Evolutionary conservation across 2,888 invertebrate species (phyloP), one percentile per base, ranked within the genome.

Genomic region (Standfussiana lucernea): DNA sequence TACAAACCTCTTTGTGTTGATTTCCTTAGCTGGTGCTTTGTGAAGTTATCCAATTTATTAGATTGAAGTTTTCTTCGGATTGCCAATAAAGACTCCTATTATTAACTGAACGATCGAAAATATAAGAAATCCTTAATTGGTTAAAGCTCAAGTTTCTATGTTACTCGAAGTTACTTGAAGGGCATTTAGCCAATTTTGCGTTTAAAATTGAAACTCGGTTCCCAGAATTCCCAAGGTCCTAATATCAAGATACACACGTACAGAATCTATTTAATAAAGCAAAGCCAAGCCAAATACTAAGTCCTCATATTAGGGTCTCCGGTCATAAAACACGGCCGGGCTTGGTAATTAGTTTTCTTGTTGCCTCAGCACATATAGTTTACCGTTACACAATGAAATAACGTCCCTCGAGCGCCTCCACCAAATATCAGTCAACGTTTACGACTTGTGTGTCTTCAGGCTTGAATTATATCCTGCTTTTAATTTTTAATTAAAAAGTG

Each of bases 271-370:
- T 82, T 83, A 86, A 75, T 77, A 72, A 75, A 68, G 62, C 75
- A 68, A 47, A 70, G 42, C 59, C 72, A 62, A 56, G 50, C 64
- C 68, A 84, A 81, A 75, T 76, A 72, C 74, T 77, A 75, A 65
- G 69, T 77, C 86, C 82, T 79, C 75, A 84, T 86, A 79, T 81
- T 84, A 82, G 66, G 84, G 83, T 50, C 65, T 59, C 37, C n/a
- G 72, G 50, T 68, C 76, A 86, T 88, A 87, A 86, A 88, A 86
- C 86, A 73, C 61, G 67, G 47, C 37, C 61, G 56, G 73, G 78
- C 69, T 87, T 75, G 50, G 84, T 87, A 88, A 87, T 87, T 87
- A 87, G 86, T 86, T 87, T 86, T 86, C 88, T 86, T 86, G 86
- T 83, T 80, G 82, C 76, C 79, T 65, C 76, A 73, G 40, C 62